Evolutionary conservation across 2,888 invertebrate genomes (phyloP).

Genomic region (Mongoloraphidia duomilia): DNA sequence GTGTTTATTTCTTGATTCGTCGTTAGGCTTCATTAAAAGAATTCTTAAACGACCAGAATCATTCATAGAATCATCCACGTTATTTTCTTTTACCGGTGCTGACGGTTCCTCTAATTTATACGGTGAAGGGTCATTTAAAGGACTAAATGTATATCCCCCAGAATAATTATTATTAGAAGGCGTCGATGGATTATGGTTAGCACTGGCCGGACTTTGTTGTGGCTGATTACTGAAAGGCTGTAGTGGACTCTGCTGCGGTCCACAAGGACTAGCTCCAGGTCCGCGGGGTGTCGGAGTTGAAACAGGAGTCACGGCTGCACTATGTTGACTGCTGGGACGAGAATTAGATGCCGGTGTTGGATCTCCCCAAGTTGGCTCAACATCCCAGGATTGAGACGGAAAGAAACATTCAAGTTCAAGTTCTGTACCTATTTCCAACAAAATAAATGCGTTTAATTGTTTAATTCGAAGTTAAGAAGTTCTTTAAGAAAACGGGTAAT

Average conservation of each 20-base stretch:
- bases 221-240: conserved; percentile 28
- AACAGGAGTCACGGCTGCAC: conserved; percentile 41
- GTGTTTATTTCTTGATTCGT: conserved; percentile 32
- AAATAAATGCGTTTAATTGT: no score
- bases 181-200: conserved; percentile 24
- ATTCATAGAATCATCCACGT: conserved; percentile 30
- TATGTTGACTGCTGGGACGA: conserved; percentile 50
- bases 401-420: conserved; percentile 29
- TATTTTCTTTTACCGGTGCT: conserved; percentile 33
- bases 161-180: conserved; percentile 29
- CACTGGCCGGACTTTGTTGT: conserved; percentile 35
- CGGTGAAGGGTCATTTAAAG: conserved; percentile 37
- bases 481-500: no score
- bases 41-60: conserved; percentile 44
- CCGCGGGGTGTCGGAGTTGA: conserved; percentile 46
- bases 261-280: conserved; percentile 34
- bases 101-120: conserved; percentile 34
- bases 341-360: conserved; percentile 22
- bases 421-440: conserved; percentile 14
- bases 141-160: conserved; percentile 47
- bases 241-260: conserved; percentile 21
- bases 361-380: conserved; percentile 21
- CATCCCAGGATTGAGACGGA: conserved; percentile 47
- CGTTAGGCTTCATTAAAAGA: conserved; percentile 28
- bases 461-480: no score